Evolutionary conservation across 2,113 vertebrate genomes (phyloP).

Genomic region (Vulpes ferrilata): DNA sequence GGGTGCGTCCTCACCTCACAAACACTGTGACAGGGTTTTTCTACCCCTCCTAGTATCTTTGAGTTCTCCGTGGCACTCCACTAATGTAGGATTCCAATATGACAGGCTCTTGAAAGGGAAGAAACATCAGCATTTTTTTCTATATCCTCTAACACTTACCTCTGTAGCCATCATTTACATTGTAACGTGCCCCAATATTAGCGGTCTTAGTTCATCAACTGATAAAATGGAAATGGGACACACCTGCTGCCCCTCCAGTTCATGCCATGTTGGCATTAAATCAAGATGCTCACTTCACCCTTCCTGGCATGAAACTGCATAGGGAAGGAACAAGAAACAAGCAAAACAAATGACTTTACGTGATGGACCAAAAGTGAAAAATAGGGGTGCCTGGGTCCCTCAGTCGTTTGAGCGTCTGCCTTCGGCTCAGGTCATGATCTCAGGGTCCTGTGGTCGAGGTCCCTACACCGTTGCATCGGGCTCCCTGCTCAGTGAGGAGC

Average conservation of each 20-base stretch:
- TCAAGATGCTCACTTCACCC: background rate
- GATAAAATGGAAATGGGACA: background rate
- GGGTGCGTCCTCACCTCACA: background rate
- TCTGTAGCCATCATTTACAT: background rate
- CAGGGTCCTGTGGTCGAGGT: too few relatives aligned
- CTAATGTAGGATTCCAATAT: background rate
- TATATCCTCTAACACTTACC: background rate
- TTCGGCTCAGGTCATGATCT: too few relatives aligned
- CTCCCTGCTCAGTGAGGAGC: too few relatives aligned
- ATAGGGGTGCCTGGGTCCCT: too few relatives aligned
- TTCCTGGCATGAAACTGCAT: too few relatives aligned
- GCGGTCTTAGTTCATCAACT: background rate
- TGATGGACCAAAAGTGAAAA: background rate
- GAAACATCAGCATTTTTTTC: background rate
- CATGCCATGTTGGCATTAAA: background rate
- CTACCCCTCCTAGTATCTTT: accelerated
- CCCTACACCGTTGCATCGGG: too few relatives aligned
- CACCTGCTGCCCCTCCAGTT: background rate
- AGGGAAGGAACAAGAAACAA: background rate
- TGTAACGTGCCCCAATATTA: too few relatives aligned
- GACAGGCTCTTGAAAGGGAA: background rate
- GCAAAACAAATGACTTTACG: background rate
- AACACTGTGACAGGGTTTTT: background rate
- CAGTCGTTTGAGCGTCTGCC: too few relatives aligned
- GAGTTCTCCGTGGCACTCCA: accelerated